A percentile compares a stretch with the other conserved stretches of the same genome.
Conservation (phyloP, 2,797 vertebrate genomes). For the Stomatorhinus walkeri region DNA sequence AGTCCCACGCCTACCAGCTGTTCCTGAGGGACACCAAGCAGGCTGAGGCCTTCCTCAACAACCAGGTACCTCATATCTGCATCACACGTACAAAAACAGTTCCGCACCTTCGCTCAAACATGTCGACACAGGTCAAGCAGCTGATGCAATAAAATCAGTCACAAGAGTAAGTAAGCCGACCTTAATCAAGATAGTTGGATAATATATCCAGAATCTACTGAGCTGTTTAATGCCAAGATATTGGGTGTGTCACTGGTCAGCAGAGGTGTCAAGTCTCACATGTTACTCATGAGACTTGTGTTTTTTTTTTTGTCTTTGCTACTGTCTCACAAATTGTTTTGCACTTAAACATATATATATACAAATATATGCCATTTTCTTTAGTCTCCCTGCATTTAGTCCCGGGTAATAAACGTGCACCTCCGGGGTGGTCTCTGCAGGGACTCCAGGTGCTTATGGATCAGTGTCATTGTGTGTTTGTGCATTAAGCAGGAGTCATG, state of each 20-base stretch:
- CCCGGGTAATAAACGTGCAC: neutral
- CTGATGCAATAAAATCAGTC: neutral
- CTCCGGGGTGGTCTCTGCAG: neutral
- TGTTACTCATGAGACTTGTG: neutral
- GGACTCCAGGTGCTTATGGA: neutral
- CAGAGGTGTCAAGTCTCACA: neutral
- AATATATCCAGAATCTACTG: neutral
- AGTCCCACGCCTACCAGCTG: constrained; percentile 93
- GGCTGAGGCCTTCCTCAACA: constrained; percentile 75
- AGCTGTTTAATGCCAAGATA: neutral
- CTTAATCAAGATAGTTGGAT: neutral
- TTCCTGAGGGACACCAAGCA: constrained; percentile 91
- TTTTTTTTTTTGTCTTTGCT: neutral
- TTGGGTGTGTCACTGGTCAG: neutral
- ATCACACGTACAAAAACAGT: neutral
- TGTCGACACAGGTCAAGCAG: neutral
- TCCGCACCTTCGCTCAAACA: neutral
- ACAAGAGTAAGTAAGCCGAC: neutral
- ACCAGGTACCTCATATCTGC: constrained; percentile 53
- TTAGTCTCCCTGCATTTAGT: neutral
- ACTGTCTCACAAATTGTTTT: neutral
- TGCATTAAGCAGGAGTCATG: neutral
- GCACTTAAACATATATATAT: neutral
- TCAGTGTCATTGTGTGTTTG: neutral
- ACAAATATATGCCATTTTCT: neutral